Conservation (phyloP, 1,140 invertebrate genomes). For the Subanguina moxae region DNA sequence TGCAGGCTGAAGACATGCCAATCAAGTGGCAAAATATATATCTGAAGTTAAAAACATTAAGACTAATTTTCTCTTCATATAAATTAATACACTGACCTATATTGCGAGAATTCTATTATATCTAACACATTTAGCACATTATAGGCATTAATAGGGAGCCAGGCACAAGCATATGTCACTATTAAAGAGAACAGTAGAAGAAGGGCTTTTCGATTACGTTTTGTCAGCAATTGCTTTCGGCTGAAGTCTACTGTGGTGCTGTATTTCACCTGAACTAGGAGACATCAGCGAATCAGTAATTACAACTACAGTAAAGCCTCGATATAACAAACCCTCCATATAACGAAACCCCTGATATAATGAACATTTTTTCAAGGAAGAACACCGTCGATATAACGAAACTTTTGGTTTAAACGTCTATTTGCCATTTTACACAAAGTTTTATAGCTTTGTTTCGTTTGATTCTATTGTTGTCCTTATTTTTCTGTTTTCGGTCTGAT, state of each 20-base stretch:
- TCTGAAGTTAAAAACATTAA: conserved; percentile 24
- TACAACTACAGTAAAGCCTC: too few relatives aligned
- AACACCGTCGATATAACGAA: too few relatives aligned
- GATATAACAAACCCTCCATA: too few relatives aligned
- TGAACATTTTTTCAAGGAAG: too few relatives aligned
- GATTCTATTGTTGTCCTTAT: too few relatives aligned
- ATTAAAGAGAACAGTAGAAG: conserved; percentile 51
- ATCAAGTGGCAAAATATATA: conserved; percentile 57
- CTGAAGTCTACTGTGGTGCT: conserved; percentile 37
- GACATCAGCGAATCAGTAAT: too few relatives aligned
- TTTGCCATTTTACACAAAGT: too few relatives aligned
- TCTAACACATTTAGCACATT: conserved; percentile 57
- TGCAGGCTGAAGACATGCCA: conserved; percentile 54
- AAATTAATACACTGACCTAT: conserved; percentile 25
- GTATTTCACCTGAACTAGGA: conserved; percentile 18
- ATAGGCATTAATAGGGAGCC: conserved; percentile 57
- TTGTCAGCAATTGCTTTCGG: conserved; percentile 34
- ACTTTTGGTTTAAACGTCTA: too few relatives aligned
- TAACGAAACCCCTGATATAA: too few relatives aligned
- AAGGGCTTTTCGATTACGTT: conserved; percentile 39
- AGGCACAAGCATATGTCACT: conserved; percentile 52
- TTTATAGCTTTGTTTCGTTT: too few relatives aligned
- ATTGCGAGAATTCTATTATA: conserved; percentile 57
- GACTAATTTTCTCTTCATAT: too few relatives aligned
- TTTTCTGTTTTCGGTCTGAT: too few relatives aligned